Percentiles rank a stretch among this genome's conserved stretches.
phyloP scores from a whole-genome alignment of 2,113 vertebrate species.

The Osmerus eperlanus region DNA sequence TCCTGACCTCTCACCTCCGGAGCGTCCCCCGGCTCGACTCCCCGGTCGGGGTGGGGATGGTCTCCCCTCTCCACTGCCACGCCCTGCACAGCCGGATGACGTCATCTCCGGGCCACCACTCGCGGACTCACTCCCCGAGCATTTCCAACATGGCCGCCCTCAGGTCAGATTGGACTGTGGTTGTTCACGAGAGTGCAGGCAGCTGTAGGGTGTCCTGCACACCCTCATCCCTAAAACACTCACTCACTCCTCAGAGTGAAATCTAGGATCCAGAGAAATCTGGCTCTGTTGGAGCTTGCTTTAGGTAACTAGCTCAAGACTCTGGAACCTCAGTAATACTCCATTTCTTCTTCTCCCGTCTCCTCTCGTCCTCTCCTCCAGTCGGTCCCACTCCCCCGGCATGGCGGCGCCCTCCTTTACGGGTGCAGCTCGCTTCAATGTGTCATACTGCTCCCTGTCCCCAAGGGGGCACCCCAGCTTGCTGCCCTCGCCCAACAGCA shows the following conservation, averaged over 20 bases:
- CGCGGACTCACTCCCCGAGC: slow-evolving; percentile 86
- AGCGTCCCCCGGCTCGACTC: slow-evolving; percentile 87
- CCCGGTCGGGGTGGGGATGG: slow-evolving; percentile 55
- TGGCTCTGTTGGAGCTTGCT: no score
- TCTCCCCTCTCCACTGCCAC: slow-evolving; percentile 89
- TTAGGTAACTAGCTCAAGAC: no score
- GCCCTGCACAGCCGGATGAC: slow-evolving; percentile 83
- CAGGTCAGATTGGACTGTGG: slow-evolving; percentile 63
- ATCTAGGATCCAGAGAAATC: no score
- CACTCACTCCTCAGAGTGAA: no score
- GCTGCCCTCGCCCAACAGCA: slow-evolving; percentile 79
- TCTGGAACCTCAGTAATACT: not conserved
- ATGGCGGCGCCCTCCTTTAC: slow-evolving; percentile 90
- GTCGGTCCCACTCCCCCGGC: slow-evolving; percentile 94
- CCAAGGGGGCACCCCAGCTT: slow-evolving; percentile 78
- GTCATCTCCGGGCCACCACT: slow-evolving; percentile 83
- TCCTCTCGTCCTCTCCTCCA: slow-evolving; percentile 38
- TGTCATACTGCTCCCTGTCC: slow-evolving; percentile 78
- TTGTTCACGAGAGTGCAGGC: no score
- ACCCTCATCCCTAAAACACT: no score
- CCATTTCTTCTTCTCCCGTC: not conserved
- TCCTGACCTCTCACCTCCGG: slow-evolving; percentile 82
- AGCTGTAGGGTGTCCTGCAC: no score
- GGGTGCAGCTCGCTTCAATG: slow-evolving; percentile 86
- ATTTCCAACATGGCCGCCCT: slow-evolving; percentile 94